phyloP scores from a whole-genome alignment of 2,888 invertebrate species.

The Galerucella pusilla region DNA sequence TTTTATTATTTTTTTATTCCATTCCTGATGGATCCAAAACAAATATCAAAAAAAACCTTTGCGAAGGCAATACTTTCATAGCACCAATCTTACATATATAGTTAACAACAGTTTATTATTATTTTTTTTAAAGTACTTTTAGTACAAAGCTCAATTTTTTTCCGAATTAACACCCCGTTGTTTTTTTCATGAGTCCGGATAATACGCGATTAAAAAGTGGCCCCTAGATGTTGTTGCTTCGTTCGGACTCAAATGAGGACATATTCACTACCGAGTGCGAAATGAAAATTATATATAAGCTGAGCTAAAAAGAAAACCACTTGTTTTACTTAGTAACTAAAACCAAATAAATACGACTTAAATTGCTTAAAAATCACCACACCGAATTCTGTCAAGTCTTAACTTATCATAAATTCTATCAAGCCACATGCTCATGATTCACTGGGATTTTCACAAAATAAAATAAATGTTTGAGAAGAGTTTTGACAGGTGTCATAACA shows the following conservation, averaged over 20 bases:
- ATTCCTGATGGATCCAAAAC: conserved; percentile 53
- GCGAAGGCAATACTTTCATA: conserved; percentile 63
- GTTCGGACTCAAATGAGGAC: conserved; percentile 29
- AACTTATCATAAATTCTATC: conserved; percentile 28
- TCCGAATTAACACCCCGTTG: conserved; percentile 46
- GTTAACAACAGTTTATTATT: conserved; percentile 60
- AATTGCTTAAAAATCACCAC: conserved; percentile 28
- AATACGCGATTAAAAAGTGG: conserved; percentile 43
- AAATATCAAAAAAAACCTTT: conserved; percentile 48
- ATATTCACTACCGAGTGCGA: conserved; percentile 17
- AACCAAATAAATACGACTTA: conserved; percentile 17
- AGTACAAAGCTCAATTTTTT: conserved; percentile 53
- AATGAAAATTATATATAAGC: conserved; percentile 41
- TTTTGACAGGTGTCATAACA: background rate
- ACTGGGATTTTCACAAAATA: conserved; percentile 2
- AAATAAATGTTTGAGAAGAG: background rate
- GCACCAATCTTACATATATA: conserved; percentile 66
- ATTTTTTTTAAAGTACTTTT: conserved; percentile 57
- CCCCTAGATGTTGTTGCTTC: conserved; percentile 42
- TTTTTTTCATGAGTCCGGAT: conserved; percentile 50
- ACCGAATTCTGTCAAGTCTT: conserved; percentile 32
- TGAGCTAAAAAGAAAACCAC: conserved; percentile 48
- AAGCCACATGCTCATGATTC: conserved; percentile 13
- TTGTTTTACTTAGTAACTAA: conserved; percentile 17
- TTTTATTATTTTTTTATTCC: background rate